phyloP scores from a whole-genome alignment of 2,888 invertebrate genomes.

The Argyresthia albistria region DNA sequence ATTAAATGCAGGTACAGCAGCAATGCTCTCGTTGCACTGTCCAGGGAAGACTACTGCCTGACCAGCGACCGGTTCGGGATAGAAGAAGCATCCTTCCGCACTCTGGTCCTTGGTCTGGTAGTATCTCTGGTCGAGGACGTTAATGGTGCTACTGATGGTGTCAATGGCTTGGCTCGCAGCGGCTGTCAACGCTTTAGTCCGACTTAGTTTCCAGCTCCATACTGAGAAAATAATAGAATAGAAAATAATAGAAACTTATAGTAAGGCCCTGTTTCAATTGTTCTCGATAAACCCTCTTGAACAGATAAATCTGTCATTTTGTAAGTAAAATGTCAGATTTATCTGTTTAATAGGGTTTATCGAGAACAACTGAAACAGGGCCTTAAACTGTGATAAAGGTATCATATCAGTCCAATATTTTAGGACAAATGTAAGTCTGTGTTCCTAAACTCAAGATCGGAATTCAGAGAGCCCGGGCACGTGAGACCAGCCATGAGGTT shows the following conservation, averaged over 20 bases:
- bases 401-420: no score
- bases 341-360: no score
- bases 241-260: background rate
- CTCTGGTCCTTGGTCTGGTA: conserved; percentile 28
- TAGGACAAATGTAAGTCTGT: no score
- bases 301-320: no score
- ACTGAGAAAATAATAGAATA: conserved; percentile 21
- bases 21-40: conserved; percentile 28
- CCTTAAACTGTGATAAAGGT: no score
- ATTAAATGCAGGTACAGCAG: conserved; percentile 27
- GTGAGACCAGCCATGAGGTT: no score
- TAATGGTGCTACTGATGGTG: conserved; percentile 19
- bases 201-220: conserved; percentile 47
- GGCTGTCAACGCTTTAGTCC: conserved; percentile 23
- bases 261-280: no score
- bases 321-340: no score
- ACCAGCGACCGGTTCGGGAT: conserved; percentile 32
- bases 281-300: no score
- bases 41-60: conserved; percentile 41
- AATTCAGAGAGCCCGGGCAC: no score
- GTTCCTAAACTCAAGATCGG: no score
- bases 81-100: conserved; percentile 43
- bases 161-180: conserved; percentile 23
- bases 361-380: no score
- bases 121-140: conserved; percentile 30